Evolutionary conservation across 2,797 vertebrate species (phyloP).

Genomic region (Mormyrus hasselquistii): DNA sequence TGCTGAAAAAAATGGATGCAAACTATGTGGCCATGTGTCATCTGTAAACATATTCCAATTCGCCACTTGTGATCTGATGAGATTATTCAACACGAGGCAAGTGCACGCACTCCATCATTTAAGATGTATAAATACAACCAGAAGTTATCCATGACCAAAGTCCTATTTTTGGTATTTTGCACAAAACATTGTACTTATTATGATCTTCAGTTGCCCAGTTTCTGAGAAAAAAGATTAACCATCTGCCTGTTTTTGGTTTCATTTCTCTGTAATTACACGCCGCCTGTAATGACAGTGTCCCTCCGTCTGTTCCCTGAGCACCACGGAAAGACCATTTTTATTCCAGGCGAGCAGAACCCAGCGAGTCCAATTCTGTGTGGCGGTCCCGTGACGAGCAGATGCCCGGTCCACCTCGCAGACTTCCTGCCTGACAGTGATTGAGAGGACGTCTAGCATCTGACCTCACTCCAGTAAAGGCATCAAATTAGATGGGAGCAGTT

Average conservation of each 20-base stretch:
- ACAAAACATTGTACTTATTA: constrained; percentile 9
- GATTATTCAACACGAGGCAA: neutral
- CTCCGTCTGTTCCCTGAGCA: neutral
- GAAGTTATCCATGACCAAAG: neutral
- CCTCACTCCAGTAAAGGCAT: constrained; percentile 21
- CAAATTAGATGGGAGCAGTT: constrained; percentile 31
- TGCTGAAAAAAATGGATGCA: neutral
- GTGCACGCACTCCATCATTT: neutral
- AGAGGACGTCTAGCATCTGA: constrained; percentile 23
- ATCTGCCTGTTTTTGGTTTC: constrained; percentile 1
- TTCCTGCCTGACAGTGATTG: constrained; percentile 32
- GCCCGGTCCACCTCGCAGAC: constrained; percentile 12
- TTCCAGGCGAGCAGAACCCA: neutral
- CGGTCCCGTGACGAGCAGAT: constrained; percentile 22
- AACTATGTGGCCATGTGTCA: neutral
- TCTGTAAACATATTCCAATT: neutral
- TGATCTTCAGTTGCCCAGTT: neutral
- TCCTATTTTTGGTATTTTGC: neutral
- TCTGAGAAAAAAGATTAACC: neutral
- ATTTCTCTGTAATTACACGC: constrained; percentile 14
- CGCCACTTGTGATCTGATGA: neutral
- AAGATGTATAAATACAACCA: neutral
- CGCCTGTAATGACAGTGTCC: constrained; percentile 7
- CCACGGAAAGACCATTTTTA: neutral
- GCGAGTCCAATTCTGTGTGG: neutral